phyloP scores from a whole-genome alignment of 1,140 invertebrate species.

The Oncopodura yosiiana region DNA sequence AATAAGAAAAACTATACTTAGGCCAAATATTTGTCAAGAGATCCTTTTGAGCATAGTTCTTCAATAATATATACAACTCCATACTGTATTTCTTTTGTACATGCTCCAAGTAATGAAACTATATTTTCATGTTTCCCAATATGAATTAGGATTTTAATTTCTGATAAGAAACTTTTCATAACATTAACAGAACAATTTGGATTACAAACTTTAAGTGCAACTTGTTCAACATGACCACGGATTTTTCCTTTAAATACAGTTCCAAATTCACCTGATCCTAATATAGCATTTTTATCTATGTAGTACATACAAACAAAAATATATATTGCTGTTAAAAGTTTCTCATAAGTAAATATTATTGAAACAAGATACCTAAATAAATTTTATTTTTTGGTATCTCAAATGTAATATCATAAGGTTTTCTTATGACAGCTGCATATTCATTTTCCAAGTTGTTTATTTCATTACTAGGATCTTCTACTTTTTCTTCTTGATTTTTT shows the following conservation, averaged over 20 bases:
- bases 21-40: slow-evolving; percentile 7
- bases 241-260: slow-evolving; percentile 19
- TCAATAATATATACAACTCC: slow-evolving; percentile 11
- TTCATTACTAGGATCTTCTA: too few species aligned
- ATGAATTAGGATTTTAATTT: slow-evolving; percentile 2
- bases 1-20: too few species aligned
- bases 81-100: neutral
- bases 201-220: slow-evolving; percentile 1
- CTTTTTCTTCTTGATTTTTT: too few species aligned
- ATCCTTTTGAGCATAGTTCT: slow-evolving; percentile 7
- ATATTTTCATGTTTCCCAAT: slow-evolving; percentile 9
- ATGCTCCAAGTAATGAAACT: neutral
- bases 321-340: neutral
- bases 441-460: too few species aligned
- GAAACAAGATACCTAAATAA: neutral
- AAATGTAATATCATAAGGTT: too few species aligned
- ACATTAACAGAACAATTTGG: neutral
- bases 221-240: neutral
- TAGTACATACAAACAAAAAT: neutral
- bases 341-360: neutral
- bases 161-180: neutral
- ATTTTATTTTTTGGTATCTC: too few species aligned
- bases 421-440: too few species aligned
- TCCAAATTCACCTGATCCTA: slow-evolving; percentile 11
- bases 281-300: neutral